Evolutionary conservation across 64 coral and sea anemone species (phyloP).

Genomic region (Dendrophyllia cribrosa): DNA sequence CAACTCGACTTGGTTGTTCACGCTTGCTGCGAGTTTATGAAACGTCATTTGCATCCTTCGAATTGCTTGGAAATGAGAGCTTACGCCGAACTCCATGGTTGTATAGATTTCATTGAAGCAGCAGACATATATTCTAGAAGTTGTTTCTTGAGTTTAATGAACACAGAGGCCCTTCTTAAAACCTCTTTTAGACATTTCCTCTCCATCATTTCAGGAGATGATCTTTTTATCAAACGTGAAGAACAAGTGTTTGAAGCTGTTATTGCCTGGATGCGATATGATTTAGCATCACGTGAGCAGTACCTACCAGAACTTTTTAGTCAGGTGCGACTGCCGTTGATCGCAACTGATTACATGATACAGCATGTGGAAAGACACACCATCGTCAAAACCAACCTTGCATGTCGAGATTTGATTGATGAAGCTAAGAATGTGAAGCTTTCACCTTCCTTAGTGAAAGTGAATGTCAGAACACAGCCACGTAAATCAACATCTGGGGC

Average conservation of each 20-base stretch:
- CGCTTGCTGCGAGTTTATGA: conserved; percentile 98
- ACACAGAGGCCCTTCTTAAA: conserved; percentile 84
- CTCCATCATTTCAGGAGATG: conserved; percentile 76
- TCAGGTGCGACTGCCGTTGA: conserved; percentile 80
- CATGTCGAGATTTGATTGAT: conserved; percentile 91
- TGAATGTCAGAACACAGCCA: conserved; percentile 89
- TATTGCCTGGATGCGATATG: conserved; percentile 75
- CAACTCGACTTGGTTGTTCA: conserved; percentile 93
- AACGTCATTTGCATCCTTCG: conserved; percentile 82
- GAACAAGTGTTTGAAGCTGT: conserved; percentile 96
- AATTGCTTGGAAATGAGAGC: conserved; percentile 97
- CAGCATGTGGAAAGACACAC: conserved; percentile 69
- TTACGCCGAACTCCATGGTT: conserved; percentile 93
- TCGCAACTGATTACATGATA: conserved; percentile 76
- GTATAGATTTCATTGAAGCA: conserved; percentile 80
- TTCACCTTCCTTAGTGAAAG: conserved; percentile 56
- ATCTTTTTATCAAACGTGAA: conserved; percentile 81
- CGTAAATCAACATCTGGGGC: conserved; percentile 85
- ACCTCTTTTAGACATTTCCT: conserved; percentile 75
- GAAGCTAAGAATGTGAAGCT: conserved; percentile 99
- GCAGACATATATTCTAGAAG: conserved; percentile 80
- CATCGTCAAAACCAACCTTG: conserved; percentile 56
- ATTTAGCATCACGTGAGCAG: conserved; percentile 57
- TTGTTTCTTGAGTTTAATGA: conserved; percentile 79
- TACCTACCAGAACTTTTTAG: conserved; percentile 70